phyloP scores from a whole-genome alignment of 1,140 invertebrate species.

The Pissodes strobi region DNA sequence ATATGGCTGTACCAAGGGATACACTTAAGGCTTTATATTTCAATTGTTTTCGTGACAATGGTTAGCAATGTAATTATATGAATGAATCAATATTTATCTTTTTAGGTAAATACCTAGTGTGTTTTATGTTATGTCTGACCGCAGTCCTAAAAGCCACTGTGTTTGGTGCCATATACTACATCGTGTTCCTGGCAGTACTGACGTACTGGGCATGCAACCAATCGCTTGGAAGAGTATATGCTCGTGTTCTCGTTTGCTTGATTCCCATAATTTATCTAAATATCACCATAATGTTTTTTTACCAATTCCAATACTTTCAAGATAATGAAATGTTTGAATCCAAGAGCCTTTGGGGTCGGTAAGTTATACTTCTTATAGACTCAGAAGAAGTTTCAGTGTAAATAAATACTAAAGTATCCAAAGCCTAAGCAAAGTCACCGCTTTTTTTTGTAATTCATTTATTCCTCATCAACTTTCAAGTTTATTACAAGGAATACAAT shows the following conservation, averaged over 20 bases:
- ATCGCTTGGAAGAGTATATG: constrained; percentile 5
- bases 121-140: constrained; percentile 12
- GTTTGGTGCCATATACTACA: constrained; percentile 20
- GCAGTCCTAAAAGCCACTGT: not conserved
- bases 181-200: constrained; percentile 9
- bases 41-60: no score
- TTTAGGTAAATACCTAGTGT: constrained; percentile 17
- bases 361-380: no score
- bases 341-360: constrained; percentile 2
- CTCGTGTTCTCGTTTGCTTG: not conserved
- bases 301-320: constrained; percentile 29
- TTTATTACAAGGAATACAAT: no score
- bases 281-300: constrained; percentile 6
- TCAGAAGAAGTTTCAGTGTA: no score
- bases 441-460: no score
- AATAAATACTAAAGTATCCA: no score
- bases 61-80: no score
- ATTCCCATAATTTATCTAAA: constrained; percentile 10
- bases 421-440: no score
- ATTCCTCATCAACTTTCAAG: no score
- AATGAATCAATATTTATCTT: no score
- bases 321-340: not conserved
- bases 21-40: no score
- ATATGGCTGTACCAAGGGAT: no score
- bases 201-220: constrained; percentile 23